phyloP scores from a whole-genome alignment of 2,888 invertebrate species.

The Muschampia plurimacula region DNA sequence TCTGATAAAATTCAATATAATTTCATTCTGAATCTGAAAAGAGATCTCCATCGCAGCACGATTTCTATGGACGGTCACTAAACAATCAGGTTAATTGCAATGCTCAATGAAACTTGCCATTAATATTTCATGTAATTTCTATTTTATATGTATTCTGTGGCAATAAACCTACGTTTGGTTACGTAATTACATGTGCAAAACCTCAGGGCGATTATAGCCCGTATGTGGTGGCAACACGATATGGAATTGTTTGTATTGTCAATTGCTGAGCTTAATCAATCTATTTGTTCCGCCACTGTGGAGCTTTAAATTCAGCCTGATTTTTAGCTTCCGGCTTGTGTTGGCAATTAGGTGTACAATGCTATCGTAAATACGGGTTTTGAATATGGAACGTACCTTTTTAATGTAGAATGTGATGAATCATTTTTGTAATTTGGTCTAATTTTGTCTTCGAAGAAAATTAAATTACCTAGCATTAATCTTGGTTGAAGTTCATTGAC shows the following conservation, averaged over 20 bases:
- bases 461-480: neutral
- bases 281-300: constrained; percentile 24
- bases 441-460: neutral
- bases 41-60: no score
- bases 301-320: constrained; percentile 11
- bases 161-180: constrained; percentile 5
- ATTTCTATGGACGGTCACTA: neutral
- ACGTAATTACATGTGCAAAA: constrained; percentile 17
- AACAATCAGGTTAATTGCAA: neutral
- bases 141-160: neutral
- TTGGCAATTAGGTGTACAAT: constrained; percentile 22
- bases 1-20: no score
- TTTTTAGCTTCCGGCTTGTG: constrained; percentile 15
- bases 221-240: constrained; percentile 17
- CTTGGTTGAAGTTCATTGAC: no score
- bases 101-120: neutral
- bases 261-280: constrained; percentile 30
- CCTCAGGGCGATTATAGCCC: constrained; percentile 19
- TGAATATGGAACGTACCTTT: constrained; percentile 11
- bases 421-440: neutral
- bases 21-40: no score
- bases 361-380: neutral
- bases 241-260: constrained; percentile 30
- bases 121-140: constrained; percentile 9
- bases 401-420: neutral